A percentile compares a stretch with the other conserved stretches of the same genome.
Evolutionary conservation across 1,140 invertebrate species (phyloP).

Genomic region (Cyclargus thomasi): DNA sequence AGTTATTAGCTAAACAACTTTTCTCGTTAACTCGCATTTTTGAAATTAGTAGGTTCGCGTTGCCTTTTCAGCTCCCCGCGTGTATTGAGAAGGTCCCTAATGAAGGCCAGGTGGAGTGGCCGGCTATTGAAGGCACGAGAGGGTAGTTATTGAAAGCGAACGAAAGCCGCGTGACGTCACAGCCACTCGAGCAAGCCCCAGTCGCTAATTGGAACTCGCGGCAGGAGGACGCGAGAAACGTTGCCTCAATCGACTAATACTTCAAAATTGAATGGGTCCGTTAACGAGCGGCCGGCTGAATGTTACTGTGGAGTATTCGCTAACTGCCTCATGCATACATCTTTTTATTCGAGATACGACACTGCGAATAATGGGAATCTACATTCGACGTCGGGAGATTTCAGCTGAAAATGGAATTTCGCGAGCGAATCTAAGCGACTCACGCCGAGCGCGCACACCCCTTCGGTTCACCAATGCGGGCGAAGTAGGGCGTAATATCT

Average conservation of each 20-base stretch:
- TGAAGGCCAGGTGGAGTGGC: conserved; percentile 70
- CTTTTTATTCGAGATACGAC: conserved; percentile 35
- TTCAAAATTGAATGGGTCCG: conserved; percentile 72
- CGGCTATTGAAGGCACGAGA: conserved; percentile 69
- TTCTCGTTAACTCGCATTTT: conserved; percentile 66
- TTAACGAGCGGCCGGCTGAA: conserved; percentile 69
- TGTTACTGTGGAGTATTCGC: conserved; percentile 61
- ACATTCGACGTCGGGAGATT: conserved; percentile 41
- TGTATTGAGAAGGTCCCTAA: conserved; percentile 69
- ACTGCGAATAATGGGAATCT: conserved; percentile 12
- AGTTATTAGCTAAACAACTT: conserved; percentile 69
- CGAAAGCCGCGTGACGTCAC: conserved; percentile 72
- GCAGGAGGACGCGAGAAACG: conserved; percentile 69
- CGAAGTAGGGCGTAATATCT: conserved; percentile 72
- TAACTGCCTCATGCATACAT: conserved; percentile 45
- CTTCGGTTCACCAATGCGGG: conserved; percentile 70
- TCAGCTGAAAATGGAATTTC: conserved; percentile 53
- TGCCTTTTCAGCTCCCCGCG: conserved; percentile 59
- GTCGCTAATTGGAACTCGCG: conserved; percentile 73
- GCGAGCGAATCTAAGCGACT: conserved; percentile 44
- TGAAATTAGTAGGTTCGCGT: conserved; percentile 59
- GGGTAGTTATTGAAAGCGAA: conserved; percentile 70
- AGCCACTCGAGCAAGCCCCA: conserved; percentile 64
- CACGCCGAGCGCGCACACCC: conserved; percentile 61
- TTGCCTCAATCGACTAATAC: conserved; percentile 72